Conservation (phyloP, 2,888 invertebrate genomes). For the Drosophila colorata region DNA sequence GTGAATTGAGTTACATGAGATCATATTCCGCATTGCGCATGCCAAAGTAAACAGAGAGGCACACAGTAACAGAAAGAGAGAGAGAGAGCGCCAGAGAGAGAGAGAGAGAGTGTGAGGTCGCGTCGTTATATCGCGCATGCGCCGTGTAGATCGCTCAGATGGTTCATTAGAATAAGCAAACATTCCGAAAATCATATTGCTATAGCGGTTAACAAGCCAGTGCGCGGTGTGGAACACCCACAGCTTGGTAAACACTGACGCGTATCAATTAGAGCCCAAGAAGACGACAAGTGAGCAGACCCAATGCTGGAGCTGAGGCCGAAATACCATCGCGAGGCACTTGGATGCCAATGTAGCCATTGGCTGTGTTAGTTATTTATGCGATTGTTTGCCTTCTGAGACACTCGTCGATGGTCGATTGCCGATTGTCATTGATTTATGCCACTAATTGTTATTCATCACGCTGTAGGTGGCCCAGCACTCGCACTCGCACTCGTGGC, state of each 20-base stretch:
- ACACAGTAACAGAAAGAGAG: neutral
- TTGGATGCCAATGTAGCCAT: conserved; percentile 26
- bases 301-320: neutral
- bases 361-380: conserved; percentile 57
- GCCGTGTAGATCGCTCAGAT: conserved; percentile 28
- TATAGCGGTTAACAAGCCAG: conserved; percentile 66
- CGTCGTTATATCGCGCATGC: conserved; percentile 36
- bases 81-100: neutral
- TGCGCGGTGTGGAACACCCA: conserved; percentile 72
- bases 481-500: conserved; percentile 6
- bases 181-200: conserved; percentile 45
- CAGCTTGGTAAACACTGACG: conserved; percentile 72
- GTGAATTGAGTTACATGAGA: conserved; percentile 75
- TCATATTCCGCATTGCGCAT: conserved; percentile 60
- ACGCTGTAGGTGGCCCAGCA: conserved; percentile 67
- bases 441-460: conserved; percentile 75
- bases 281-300: conserved; percentile 49
- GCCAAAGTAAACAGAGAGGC: conserved; percentile 21
- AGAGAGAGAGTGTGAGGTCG: neutral
- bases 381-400: conserved; percentile 63
- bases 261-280: conserved; percentile 73
- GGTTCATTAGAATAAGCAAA: conserved; percentile 74
- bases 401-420: conserved; percentile 44
- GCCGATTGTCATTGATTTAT: conserved; percentile 72
- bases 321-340: conserved; percentile 19